phyloP scores from a whole-genome alignment of 2,888 invertebrate species.

The Drosophila merina region DNA sequence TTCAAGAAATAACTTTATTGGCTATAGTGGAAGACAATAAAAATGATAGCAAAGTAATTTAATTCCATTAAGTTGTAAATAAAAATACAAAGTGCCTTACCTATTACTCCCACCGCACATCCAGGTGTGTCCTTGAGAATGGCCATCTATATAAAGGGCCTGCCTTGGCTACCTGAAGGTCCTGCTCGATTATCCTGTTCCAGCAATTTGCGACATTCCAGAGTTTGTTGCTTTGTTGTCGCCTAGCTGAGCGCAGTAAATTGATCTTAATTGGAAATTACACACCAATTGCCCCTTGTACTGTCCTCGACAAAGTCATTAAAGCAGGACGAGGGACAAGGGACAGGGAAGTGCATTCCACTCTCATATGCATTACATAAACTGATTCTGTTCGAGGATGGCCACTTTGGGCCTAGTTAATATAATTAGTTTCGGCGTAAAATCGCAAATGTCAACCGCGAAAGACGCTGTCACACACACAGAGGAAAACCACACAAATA shows the following conservation, averaged over 20 bases:
- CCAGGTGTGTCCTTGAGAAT: slow-evolving; percentile 4
- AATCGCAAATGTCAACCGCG: slow-evolving; percentile 65
- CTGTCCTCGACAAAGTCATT: not conserved
- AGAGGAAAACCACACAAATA: slow-evolving; percentile 18
- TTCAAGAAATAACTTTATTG: not conserved
- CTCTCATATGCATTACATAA: slow-evolving; percentile 72
- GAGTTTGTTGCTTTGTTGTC: slow-evolving; percentile 28
- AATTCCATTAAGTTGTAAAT: slow-evolving; percentile 2
- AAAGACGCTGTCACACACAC: slow-evolving; percentile 42
- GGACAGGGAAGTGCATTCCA: slow-evolving; percentile 26
- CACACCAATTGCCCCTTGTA: slow-evolving; percentile 54
- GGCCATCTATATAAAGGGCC: slow-evolving; percentile 20
- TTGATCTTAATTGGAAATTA: slow-evolving; percentile 77
- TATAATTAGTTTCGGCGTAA: slow-evolving; percentile 75
- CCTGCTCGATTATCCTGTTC: slow-evolving; percentile 35
- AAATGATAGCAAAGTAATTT: not conserved
- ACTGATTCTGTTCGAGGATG: slow-evolving; percentile 56
- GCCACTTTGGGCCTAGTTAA: slow-evolving; percentile 52
- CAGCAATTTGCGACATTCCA: slow-evolving; percentile 39
- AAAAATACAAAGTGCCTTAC: not conserved
- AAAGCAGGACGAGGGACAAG: slow-evolving; percentile 9
- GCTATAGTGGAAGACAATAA: not conserved
- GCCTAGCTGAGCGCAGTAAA: slow-evolving; percentile 48
- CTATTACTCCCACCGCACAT: not conserved
- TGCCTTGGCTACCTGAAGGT: slow-evolving; percentile 7